A percentile compares a stretch with the other conserved stretches of the same genome.
Conservation (phyloP, 2,113 vertebrate species). For the Grus americana region DNA sequence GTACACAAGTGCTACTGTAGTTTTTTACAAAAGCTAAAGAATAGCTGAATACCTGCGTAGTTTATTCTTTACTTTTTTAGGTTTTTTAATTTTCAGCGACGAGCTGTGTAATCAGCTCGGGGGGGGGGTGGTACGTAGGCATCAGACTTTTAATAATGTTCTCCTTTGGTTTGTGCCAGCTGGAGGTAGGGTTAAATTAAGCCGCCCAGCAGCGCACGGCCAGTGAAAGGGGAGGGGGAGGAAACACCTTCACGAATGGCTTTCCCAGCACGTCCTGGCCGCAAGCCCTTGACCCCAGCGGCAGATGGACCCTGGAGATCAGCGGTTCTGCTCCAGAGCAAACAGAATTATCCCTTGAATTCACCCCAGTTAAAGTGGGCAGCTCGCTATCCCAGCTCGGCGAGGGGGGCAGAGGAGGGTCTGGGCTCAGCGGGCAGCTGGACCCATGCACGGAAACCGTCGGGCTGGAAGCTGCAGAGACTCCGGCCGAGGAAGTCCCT, state of each 20-base stretch:
- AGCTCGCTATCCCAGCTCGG: neutral
- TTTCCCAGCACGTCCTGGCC: neutral
- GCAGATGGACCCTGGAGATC: neutral
- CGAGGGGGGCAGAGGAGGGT: neutral
- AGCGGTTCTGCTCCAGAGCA: neutral
- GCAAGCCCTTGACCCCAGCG: no score
- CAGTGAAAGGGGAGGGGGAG: no score
- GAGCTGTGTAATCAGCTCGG: neutral
- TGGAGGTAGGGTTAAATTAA: neutral
- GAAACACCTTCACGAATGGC: neutral
- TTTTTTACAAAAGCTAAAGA: neutral
- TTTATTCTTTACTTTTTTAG: neutral
- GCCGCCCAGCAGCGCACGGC: no score
- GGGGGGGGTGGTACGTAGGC: neutral
- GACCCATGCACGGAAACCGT: accelerated
- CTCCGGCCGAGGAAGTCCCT: neutral
- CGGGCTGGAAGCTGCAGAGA: neutral
- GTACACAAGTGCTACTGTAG: neutral
- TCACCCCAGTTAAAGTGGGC: neutral
- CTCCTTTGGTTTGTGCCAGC: no score
- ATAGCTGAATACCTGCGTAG: neutral
- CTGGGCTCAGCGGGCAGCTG: neutral
- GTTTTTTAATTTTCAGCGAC: neutral
- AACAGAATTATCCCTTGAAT: no score
- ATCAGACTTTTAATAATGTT: neutral